Conservation (phyloP, 2,113 vertebrate genomes). For the Semicossyphus pulcher region DNA sequence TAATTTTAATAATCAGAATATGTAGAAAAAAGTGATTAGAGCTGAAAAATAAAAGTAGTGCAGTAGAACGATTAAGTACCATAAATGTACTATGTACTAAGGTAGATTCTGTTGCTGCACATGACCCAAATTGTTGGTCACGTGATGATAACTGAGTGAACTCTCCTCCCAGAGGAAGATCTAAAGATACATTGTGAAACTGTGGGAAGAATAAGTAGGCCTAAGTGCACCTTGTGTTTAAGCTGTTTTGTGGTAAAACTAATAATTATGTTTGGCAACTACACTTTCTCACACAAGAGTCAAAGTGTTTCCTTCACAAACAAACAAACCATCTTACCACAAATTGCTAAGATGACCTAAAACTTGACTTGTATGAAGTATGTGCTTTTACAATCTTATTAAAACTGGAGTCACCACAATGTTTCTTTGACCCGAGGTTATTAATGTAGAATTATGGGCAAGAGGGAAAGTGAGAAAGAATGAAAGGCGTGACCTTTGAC, state of each 20-base stretch:
- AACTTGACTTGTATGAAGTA: not conserved
- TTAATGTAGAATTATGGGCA: not conserved
- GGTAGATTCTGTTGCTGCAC: not conserved
- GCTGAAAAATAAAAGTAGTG: no score
- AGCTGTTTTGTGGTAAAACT: not conserved
- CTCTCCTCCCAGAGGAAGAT: no score
- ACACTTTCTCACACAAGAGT: not conserved
- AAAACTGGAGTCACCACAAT: not conserved
- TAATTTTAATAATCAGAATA: no score
- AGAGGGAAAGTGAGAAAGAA: not conserved
- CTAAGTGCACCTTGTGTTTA: not conserved
- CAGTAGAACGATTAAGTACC: no score
- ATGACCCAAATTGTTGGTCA: not conserved
- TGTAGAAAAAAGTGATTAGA: no score
- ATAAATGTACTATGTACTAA: not conserved
- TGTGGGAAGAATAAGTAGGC: no score
- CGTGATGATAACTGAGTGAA: not conserved
- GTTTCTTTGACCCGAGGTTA: not conserved
- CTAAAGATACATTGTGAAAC: not conserved
- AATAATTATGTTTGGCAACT: not conserved
- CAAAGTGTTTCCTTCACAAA: not conserved
- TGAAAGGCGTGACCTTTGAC: conserved; percentile 34
- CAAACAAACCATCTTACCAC: not conserved
- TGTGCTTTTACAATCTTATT: not conserved
- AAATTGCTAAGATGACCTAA: not conserved